Conservation (phyloP, 2,888 invertebrate species). For the Epistrophella euchroma region DNA sequence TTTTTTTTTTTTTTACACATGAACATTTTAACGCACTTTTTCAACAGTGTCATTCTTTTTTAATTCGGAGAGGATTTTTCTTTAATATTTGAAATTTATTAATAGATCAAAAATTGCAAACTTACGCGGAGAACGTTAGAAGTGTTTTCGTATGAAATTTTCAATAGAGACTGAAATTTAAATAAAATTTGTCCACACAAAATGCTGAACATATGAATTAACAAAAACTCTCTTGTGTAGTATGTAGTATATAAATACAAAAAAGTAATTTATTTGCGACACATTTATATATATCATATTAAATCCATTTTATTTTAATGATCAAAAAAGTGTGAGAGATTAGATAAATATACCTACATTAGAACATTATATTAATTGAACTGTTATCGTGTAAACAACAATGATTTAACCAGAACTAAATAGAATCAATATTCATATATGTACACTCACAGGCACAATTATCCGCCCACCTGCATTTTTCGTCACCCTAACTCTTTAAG, state of each 20-base stretch:
- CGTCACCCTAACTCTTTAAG: too few species aligned
- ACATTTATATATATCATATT: background rate
- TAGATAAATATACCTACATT: background rate
- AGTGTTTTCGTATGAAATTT: conserved; percentile 56
- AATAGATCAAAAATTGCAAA: conserved; percentile 30
- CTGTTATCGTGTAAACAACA: background rate
- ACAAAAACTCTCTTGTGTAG: background rate
- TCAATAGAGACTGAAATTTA: conserved; percentile 59
- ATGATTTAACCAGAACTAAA: background rate
- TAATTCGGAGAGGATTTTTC: background rate
- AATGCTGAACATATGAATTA: conserved; percentile 17
- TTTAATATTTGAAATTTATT: conserved; percentile 34
- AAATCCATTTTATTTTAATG: conserved; percentile 3
- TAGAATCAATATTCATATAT: background rate
- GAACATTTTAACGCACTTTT: background rate
- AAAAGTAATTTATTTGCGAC: background rate
- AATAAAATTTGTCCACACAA: conserved; percentile 34
- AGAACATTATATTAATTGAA: background rate
- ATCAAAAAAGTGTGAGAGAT: background rate
- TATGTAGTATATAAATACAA: background rate
- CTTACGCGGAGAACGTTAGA: conserved; percentile 7
- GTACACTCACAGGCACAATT: too few species aligned
- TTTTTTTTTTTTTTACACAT: conserved; percentile 4
- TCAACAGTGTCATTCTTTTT: background rate
- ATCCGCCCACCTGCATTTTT: too few species aligned